phyloP scores from a whole-genome alignment of 2,797 vertebrate species.

The Schizopygopsis malacanthus region DNA sequence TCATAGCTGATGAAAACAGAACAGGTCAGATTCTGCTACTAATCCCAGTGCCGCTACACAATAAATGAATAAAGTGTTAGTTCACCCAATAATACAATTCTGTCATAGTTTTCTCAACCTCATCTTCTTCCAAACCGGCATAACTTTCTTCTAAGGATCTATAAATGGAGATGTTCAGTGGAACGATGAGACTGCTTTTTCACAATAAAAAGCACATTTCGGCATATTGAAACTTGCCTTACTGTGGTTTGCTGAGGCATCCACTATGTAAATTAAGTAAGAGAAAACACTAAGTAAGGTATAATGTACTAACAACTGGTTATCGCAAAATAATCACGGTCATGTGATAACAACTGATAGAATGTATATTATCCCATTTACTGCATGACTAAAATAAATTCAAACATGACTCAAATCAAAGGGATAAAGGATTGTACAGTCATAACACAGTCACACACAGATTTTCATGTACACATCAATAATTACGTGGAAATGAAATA shows the following conservation, averaged over 20 bases:
- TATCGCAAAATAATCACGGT: neutral
- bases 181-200: neutral
- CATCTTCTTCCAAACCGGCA: neutral
- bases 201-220: neutral
- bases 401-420: neutral
- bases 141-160: neutral
- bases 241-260: neutral
- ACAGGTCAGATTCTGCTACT: constrained; percentile 1
- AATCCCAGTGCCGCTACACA: neutral
- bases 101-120: neutral
- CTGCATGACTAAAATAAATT: neutral
- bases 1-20: constrained; percentile 57
- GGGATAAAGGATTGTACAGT: too few relatives aligned
- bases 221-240: neutral
- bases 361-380: neutral
- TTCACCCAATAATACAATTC: neutral
- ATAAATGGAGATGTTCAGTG: neutral
- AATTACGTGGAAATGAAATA: neutral
- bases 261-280: neutral
- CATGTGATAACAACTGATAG: neutral
- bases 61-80: neutral
- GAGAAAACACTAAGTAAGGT: neutral
- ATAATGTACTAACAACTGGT: neutral
- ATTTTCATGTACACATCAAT: neutral
- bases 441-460: too few relatives aligned